Evolutionary conservation across 2,888 invertebrate species (phyloP).

Genomic region (Adela reaumurella): DNA sequence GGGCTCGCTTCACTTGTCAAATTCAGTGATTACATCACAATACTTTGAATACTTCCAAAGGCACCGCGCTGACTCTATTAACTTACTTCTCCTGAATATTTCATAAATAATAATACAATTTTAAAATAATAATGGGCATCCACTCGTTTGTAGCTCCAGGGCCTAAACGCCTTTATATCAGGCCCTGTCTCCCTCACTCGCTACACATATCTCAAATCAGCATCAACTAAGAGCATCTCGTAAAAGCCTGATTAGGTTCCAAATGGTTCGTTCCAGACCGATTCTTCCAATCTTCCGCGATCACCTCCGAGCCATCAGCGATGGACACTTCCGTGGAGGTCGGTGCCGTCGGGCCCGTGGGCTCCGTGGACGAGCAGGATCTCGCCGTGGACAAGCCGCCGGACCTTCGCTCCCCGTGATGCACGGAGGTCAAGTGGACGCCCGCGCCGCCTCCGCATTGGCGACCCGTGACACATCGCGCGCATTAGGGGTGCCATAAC

Average conservation of each 20-base stretch:
- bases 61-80: too few relatives aligned
- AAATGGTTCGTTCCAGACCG: slow-evolving; percentile 38
- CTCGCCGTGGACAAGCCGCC: slow-evolving; percentile 45
- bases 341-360: slow-evolving; percentile 27
- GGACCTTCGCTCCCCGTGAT: slow-evolving; percentile 46
- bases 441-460: slow-evolving; percentile 48
- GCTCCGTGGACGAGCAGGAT: slow-evolving; percentile 31
- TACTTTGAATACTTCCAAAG: too few relatives aligned
- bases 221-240: not conserved
- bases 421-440: slow-evolving; percentile 37
- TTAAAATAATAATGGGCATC: too few relatives aligned
- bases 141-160: too few relatives aligned
- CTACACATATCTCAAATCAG: not conserved
- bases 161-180: too few relatives aligned
- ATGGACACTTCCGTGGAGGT: slow-evolving; percentile 37
- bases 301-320: slow-evolving; percentile 54
- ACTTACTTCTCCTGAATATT: too few relatives aligned
- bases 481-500: too few relatives aligned
- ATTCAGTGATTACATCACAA: too few relatives aligned
- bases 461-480: slow-evolving; percentile 42
- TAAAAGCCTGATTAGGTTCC: not conserved
- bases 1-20: too few relatives aligned
- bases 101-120: too few relatives aligned
- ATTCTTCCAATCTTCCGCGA: slow-evolving; percentile 61
- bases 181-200: too few relatives aligned